phyloP scores from a whole-genome alignment of 2,113 vertebrate genomes.

The Turdus rufiventris region DNA sequence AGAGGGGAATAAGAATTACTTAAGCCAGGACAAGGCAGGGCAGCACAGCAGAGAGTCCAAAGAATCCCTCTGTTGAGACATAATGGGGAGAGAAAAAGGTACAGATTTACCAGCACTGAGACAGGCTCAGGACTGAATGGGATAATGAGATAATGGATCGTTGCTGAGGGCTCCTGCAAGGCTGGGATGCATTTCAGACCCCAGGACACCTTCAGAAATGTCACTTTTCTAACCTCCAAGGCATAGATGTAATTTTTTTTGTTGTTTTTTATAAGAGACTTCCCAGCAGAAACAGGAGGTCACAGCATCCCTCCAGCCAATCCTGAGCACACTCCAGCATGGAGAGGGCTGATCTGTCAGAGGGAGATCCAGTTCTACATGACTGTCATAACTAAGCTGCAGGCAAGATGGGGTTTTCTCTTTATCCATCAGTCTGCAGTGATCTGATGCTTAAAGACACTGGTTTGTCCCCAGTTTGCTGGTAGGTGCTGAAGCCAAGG shows the following conservation, averaged over 20 bases:
- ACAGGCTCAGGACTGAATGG: neutral
- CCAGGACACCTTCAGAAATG: neutral
- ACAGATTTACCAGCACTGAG: neutral
- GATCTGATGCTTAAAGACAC: neutral
- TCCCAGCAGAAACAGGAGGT: neutral
- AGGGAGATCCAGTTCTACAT: neutral
- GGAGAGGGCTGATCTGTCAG: neutral
- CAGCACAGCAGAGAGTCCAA: neutral
- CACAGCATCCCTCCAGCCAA: neutral
- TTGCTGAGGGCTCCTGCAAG: neutral
- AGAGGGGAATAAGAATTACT: neutral
- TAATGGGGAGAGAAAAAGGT: neutral
- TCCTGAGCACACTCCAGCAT: neutral
- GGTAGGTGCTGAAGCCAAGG: constrained; percentile 21
- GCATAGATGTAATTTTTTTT: neutral
- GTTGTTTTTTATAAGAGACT: neutral
- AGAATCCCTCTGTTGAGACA: neutral
- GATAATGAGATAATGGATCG: neutral
- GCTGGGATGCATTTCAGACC: neutral
- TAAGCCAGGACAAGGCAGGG: neutral
- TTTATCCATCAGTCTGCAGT: neutral
- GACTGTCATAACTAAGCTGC: neutral
- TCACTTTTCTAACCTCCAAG: neutral
- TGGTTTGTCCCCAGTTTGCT: constrained; percentile 7
- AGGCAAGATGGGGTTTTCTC: neutral